A percentile compares a stretch with the other conserved stretches of the same genome.
Conservation (phyloP, 2,113 vertebrate species). For the Corydoras maculifer region DNA sequence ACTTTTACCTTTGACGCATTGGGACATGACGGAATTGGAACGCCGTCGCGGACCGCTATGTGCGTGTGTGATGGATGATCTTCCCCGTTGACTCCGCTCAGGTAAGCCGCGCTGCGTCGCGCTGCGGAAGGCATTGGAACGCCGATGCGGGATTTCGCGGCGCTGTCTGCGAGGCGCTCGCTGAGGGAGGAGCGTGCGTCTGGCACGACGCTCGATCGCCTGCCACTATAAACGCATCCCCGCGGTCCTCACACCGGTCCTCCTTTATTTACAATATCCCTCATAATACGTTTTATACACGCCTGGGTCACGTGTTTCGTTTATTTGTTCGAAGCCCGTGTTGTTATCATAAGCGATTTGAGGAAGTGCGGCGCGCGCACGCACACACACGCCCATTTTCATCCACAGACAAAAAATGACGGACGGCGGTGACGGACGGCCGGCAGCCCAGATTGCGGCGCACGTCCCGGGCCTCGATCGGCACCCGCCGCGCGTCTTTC, state of each 20-base stretch:
- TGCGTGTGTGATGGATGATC: constrained; percentile 38
- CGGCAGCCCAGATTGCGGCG: not conserved
- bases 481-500: not conserved
- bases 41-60: constrained; percentile 32
- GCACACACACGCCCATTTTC: constrained; percentile 40
- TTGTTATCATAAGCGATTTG: constrained; percentile 20
- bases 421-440: not conserved
- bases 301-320: too few relatives aligned
- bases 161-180: too few relatives aligned
- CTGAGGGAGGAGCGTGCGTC: too few relatives aligned
- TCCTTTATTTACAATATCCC: too few relatives aligned
- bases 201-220: too few relatives aligned
- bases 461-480: not conserved
- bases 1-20: constrained; percentile 51
- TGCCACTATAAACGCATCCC: too few relatives aligned
- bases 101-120: constrained; percentile 21
- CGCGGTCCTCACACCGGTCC: too few relatives aligned
- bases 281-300: too few relatives aligned
- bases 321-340: too few relatives aligned
- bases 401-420: constrained; percentile 2
- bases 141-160: too few relatives aligned
- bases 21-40: constrained; percentile 46
- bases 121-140: too few relatives aligned
- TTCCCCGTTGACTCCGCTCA: constrained; percentile 42
- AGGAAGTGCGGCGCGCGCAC: constrained; percentile 37